Evolutionary conservation across 2,797 vertebrate species (phyloP), one percentile per base, ranked within the genome.

Genomic region (Sarcophilus harrisii): DNA sequence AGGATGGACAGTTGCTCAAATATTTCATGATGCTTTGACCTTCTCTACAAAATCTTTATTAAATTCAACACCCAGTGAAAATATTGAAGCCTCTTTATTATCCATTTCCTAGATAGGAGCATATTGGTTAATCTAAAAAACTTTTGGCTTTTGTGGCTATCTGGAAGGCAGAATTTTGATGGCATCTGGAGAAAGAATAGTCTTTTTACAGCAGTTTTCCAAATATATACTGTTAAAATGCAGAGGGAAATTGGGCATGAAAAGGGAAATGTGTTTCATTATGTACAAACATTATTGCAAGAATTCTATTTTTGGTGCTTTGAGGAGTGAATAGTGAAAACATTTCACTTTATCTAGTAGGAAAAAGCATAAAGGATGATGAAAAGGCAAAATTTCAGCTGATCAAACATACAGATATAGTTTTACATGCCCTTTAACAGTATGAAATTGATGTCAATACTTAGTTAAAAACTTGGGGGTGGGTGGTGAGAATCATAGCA

Each of bases 141-240:
- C 6, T 2, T 73, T 81, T 81, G n/a, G 21, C 18, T n/a, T 81
- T 45, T 16, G 38, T 1, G 18, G 66, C 16, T 81, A 0, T 81
- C n/a, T 73, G n/a, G 14, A 81, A 81, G 18, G n/a, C 2, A 81
- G n/a, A 81, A 38, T 81, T 81, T 81, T 81, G 66, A 81, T 38
- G 66, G 66, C 66, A 81, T 38, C 38, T 81, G 66, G n/a, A 38
- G 66, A 45, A 38, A 81, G 62, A 73, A 73, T 73, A n/a, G 32
- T 73, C 62, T 73, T 73, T 73, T 73, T 73, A 18, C 14, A 18
- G 16, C 49, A 29, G 81, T 24, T 6, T 91, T 90, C 49, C 12
- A 90, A 92, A 58, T 96, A 59, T 13, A 10, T 92, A 59, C 45
- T 81, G 58, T 59, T 90, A 29, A 81, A 5, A 94, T 87, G 21